These are phyloP conservation scores for Trogon surrucura DNA, from an alignment of 2,113 vertebrate genomes.

Conservation along the genomic window DNA sequence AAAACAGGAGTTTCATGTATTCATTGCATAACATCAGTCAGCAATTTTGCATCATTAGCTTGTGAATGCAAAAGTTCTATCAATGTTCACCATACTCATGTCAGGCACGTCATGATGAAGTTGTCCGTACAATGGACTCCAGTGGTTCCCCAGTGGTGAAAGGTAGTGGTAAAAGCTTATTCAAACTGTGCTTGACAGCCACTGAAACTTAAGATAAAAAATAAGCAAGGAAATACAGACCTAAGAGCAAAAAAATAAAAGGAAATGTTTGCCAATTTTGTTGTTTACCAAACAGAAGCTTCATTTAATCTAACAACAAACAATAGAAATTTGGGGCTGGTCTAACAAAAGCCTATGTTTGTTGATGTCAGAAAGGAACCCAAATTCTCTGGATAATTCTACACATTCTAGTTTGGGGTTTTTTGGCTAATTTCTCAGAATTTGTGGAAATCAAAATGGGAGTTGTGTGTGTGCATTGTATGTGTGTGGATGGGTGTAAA, in stretches of 20 bases:
- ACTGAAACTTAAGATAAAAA: neutral
- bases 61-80: neutral
- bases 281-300: neutral
- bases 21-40: neutral
- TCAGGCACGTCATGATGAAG: neutral
- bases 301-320: neutral
- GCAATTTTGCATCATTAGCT: neutral
- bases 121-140: neutral
- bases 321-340: neutral
- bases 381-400: neutral
- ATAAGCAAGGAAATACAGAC: neutral
- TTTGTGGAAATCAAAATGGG: neutral
- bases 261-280: neutral
- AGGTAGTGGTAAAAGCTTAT: neutral
- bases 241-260: neutral
- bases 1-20: neutral
- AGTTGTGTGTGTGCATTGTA: neutral
- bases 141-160: neutral
- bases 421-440: neutral
- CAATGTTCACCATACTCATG: neutral
- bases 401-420: neutral
- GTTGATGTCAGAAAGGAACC: neutral
- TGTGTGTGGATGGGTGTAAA: neutral
- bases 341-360: neutral
- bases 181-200: neutral